These are phyloP conservation scores for Leptobrachium ailaonicum DNA, from an alignment of 2,113 vertebrate genomes.

Conservation along the genomic window DNA sequence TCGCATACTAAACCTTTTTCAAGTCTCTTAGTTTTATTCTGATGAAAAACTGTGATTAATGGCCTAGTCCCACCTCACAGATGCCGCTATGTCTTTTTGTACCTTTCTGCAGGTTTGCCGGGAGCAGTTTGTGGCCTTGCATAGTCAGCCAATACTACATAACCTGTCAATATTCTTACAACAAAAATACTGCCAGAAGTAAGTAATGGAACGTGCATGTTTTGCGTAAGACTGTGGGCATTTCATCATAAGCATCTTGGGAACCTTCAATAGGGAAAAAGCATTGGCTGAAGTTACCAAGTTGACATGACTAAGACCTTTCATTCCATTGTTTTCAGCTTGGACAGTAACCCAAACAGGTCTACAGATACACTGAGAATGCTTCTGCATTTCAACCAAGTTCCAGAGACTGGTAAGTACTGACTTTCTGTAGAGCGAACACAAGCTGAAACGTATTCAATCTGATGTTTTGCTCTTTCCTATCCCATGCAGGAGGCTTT, in stretches of 20 bases:
- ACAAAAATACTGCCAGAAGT: slow-evolving; percentile 76
- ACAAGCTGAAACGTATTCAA: no score
- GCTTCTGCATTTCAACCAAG: slow-evolving; percentile 65
- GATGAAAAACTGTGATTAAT: background rate
- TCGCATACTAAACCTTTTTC: no score
- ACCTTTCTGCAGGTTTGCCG: slow-evolving; percentile 80
- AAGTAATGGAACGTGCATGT: slow-evolving; percentile 52
- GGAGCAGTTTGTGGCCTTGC: slow-evolving; percentile 88
- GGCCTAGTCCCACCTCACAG: background rate
- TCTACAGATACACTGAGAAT: slow-evolving; percentile 68
- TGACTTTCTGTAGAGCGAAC: background rate
- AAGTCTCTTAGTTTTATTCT: no score
- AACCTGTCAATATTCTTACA: slow-evolving; percentile 84
- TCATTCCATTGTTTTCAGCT: slow-evolving; percentile 53
- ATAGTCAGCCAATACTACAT: slow-evolving; percentile 87
- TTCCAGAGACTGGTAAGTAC: slow-evolving; percentile 81
- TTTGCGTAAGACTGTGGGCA: background rate
- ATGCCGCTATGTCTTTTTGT: background rate
- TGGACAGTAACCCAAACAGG: slow-evolving; percentile 58
- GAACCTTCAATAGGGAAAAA: no score
- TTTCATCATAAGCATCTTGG: no score
- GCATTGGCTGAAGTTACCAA: no score
- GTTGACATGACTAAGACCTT: background rate
- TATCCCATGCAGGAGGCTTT: slow-evolving; percentile 74
- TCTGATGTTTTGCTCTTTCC: background rate